Evolutionary conservation across 2,113 vertebrate genomes (phyloP).

Genomic region (human (Homo sapiens)): DNA sequence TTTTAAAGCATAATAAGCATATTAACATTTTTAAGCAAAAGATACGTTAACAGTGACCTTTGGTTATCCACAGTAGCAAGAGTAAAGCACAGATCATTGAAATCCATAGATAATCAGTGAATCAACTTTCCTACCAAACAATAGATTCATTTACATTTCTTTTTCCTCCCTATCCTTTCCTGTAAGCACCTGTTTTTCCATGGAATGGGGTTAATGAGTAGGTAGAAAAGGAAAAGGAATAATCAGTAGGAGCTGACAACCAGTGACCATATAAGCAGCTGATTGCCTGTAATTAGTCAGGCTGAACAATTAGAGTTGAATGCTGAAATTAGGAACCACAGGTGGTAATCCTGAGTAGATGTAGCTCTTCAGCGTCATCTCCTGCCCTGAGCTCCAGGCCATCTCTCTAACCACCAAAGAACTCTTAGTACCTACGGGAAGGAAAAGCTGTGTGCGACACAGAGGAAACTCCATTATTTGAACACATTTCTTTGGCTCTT

Average conservation of each 20-base stretch:
- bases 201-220: neutral
- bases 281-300: neutral
- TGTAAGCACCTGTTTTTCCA: neutral
- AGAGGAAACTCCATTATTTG: neutral
- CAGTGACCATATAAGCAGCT: neutral
- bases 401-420: conserved; percentile 8
- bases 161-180: neutral
- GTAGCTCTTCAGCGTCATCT: neutral
- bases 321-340: neutral
- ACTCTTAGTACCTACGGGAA: neutral
- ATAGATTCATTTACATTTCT: neutral
- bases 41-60: conserved; percentile 36
- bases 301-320: neutral
- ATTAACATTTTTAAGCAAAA: conserved; percentile 63
- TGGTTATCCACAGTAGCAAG: conserved; percentile 40
- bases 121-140: conserved; percentile 16
- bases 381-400: conserved; percentile 11
- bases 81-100: conserved; percentile 65
- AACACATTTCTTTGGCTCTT: conserved; percentile 16
- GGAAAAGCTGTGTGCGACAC: neutral
- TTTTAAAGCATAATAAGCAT: conserved; percentile 27
- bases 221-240: neutral
- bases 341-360: neutral
- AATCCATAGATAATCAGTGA: conserved; percentile 54
- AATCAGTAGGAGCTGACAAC: neutral